Percentiles rank a stretch among this genome's conserved stretches.
phyloP scores from a whole-genome alignment of 92 coral and sea anemone genomes.

The Pocillopora meandrina region DNA sequence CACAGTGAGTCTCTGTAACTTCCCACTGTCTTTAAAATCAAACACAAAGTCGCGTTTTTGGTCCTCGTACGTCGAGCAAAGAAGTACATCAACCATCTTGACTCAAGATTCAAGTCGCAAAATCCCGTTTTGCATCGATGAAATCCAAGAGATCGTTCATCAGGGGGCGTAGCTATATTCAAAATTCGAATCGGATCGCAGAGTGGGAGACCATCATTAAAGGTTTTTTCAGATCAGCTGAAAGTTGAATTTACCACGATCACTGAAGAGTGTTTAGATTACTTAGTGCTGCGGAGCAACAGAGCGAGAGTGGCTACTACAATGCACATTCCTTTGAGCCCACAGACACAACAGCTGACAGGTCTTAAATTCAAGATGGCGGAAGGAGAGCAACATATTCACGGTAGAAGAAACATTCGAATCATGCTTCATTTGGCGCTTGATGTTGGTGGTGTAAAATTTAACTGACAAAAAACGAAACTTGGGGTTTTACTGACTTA shows the following conservation, averaged over 20 bases:
- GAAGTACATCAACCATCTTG: conserved; percentile 68
- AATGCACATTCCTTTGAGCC: background rate
- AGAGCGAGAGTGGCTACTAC: conserved; percentile 25
- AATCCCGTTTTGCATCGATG: background rate
- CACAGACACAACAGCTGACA: background rate
- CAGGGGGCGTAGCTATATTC: too few relatives aligned
- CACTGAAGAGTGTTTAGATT: too few relatives aligned
- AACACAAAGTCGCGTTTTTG: conserved; percentile 63
- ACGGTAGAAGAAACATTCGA: background rate
- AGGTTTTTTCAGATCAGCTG: too few relatives aligned
- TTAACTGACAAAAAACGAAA: background rate
- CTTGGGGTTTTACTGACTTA: background rate
- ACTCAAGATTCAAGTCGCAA: background rate
- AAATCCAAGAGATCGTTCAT: background rate
- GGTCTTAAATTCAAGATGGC: conserved; percentile 75
- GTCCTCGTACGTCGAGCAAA: conserved; percentile 72
- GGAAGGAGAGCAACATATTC: conserved; percentile 65
- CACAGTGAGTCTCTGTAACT: conserved; percentile 66
- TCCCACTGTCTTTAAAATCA: conserved; percentile 70
- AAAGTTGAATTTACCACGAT: too few relatives aligned
- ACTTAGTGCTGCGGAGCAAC: too few relatives aligned
- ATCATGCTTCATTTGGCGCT: background rate
- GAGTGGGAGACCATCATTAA: too few relatives aligned
- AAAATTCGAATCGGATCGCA: too few relatives aligned
- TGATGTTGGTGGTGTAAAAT: background rate